Base-by-base conservation (phyloP, 2,888 invertebrate genomes). In the Catocala sponsa region DNA sequence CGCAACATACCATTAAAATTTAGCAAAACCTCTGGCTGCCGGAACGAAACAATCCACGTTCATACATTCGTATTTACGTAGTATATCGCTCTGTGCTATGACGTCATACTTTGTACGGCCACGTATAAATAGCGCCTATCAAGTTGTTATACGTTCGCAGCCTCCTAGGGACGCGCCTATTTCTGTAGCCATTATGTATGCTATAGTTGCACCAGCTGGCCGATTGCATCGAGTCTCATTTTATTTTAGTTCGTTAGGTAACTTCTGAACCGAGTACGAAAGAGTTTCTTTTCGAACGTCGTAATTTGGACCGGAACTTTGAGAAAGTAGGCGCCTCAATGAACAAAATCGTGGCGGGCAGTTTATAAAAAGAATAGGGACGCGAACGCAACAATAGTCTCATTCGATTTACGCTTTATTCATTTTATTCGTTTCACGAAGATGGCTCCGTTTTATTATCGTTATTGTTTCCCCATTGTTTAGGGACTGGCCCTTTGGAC, bases 1-100 rank as follows among this genome's bases (percentile, higher is more conserved):
- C 91, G 87, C 84, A 82, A 79, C 82, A 81, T 82, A 80, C 79
- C 87, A 88, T 88, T 88, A 89, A 91, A 91, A 89, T 91, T 89
- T 84, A 89, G 81, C 85, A 83, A 87, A 90, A 86, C 84, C 86
- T 79, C 81, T 76, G 83, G 77, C 74, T 81, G 79, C 74, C 74
- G 78, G 80, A 85, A 82, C 81, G 82, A 84, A 86, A 87, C 87
- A 86, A 86, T 85, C 73, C 85, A 81, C 82, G 81, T 81, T 76
- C 74, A 68, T 71, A 76, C 76, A 72, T 61, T 66, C 51, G 61
- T 81, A 82, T 90, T 90, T 87, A 82, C 81, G 82, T 83, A 81
- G 78, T 63, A 59, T 62, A 80, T 74, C 72, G 74, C 65, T 78
- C 70, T 63, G 58, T 70, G 65, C 70, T 74, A 73, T 86, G 84